These are phyloP conservation scores for Pterocles burchelli DNA, from an alignment of 2,113 vertebrate genomes.

Conservation along the genomic window DNA sequence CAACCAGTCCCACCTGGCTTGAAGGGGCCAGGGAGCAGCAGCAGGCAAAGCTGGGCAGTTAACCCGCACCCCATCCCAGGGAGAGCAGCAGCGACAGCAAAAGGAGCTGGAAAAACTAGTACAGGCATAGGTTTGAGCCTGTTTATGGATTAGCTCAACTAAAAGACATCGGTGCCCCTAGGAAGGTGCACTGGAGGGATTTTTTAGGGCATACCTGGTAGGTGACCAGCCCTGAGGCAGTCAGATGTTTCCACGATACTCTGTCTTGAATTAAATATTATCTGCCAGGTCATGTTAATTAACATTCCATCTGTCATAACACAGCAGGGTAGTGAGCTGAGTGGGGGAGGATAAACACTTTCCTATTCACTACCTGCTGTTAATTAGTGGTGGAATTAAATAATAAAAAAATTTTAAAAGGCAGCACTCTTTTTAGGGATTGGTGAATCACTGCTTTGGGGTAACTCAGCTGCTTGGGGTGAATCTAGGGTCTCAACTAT, in stretches of 20 bases:
- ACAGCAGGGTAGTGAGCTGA: conserved; percentile 47
- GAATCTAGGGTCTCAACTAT: conserved; percentile 22
- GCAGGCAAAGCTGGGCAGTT: neutral
- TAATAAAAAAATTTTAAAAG: neutral
- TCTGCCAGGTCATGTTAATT: conserved; percentile 62
- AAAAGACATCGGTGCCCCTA: fast-evolving
- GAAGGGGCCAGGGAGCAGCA: neutral
- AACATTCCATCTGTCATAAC: conserved; percentile 71
- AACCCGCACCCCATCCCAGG: fast-evolving
- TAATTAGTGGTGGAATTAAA: conserved; percentile 70
- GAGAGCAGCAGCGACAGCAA: neutral
- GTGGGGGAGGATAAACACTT: conserved; percentile 71
- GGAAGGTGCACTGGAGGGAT: fast-evolving
- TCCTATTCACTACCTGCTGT: conserved; percentile 66
- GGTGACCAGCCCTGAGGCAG: conserved; percentile 31
- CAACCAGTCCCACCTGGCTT: neutral
- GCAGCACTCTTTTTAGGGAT: neutral
- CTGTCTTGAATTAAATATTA: conserved; percentile 58
- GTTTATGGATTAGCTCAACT: neutral
- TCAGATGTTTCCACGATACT: conserved; percentile 21
- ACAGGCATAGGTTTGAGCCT: neutral
- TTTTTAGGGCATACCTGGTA: neutral
- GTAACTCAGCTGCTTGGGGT: neutral
- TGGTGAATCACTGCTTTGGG: conserved; percentile 7
- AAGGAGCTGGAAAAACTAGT: neutral